These are phyloP conservation scores for Malthinus flaveolus DNA, from an alignment of 2,888 invertebrate genomes.

Conservation along the genomic window DNA sequence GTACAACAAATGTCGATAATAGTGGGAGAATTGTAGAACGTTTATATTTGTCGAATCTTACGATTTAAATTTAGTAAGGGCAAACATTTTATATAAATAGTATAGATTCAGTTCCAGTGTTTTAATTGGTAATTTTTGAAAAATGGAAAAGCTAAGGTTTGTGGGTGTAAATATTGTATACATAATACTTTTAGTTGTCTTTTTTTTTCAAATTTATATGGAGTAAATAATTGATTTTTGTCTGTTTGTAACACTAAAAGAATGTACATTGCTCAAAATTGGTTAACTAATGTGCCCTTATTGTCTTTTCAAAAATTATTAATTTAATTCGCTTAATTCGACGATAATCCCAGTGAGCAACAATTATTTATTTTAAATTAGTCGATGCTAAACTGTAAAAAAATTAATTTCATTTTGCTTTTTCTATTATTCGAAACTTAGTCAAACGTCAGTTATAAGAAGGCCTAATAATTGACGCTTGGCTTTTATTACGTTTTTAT, in stretches of 20 bases:
- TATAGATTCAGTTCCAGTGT: not conserved
- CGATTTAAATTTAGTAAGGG: not conserved
- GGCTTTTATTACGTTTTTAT: not conserved
- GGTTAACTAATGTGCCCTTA: not conserved
- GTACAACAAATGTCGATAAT: slow-evolving; percentile 14
- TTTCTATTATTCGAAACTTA: not conserved
- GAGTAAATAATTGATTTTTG: not conserved
- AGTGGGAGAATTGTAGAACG: slow-evolving; percentile 19
- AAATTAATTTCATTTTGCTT: not conserved
- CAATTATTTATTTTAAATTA: not conserved
- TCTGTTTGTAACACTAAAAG: not conserved
- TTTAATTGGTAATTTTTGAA: slow-evolving; percentile 5
- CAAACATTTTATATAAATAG: slow-evolving; percentile 13
- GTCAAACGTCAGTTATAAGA: not conserved
- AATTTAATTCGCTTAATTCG: not conserved
- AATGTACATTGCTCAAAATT: not conserved
- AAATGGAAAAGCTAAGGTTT: not conserved
- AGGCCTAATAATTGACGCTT: not conserved
- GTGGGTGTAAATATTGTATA: not conserved
- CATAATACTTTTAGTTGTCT: not conserved
- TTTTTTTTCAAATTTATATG: not conserved
- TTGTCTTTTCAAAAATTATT: slow-evolving; percentile 6
- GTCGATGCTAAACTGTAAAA: not conserved
- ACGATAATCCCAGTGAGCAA: not conserved
- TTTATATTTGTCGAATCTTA: slow-evolving; percentile 16